Evolutionary conservation across 2,113 vertebrate genomes (phyloP).

Genomic region (Cyprichromis sp.): DNA sequence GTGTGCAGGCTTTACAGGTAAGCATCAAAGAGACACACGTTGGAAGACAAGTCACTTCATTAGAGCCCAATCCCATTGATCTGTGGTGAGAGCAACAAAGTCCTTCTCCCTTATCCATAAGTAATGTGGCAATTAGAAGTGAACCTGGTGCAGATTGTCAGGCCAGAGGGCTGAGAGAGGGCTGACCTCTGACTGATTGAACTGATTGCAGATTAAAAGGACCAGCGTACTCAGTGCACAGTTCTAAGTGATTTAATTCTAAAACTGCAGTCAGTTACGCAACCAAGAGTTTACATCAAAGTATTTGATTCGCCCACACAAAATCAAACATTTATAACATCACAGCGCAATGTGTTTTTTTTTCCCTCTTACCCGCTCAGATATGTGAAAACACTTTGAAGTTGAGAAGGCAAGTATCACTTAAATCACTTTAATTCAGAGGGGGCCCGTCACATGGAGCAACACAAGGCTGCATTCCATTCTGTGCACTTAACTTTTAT

Average conservation of each 20-base stretch:
- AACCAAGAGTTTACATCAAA: constrained; percentile 52
- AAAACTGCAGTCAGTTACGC: constrained; percentile 34
- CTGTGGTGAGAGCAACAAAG: constrained; percentile 12
- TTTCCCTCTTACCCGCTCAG: background rate
- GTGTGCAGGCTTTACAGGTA: background rate
- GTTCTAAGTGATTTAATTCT: constrained; percentile 17
- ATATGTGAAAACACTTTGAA: constrained; percentile 53
- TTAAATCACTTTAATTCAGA: constrained; percentile 25
- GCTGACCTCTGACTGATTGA: background rate
- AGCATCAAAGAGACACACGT: background rate
- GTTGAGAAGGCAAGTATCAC: constrained; percentile 36
- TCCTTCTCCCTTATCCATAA: constrained; percentile 29
- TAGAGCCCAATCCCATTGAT: constrained; percentile 39
- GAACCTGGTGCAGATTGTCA: constrained; percentile 8
- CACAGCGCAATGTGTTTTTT: constrained; percentile 1
- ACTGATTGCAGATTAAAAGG: constrained; percentile 24
- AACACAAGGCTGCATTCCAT: background rate
- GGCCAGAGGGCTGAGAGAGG: background rate
- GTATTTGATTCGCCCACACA: constrained; percentile 36
- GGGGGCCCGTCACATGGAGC: background rate
- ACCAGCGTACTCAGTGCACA: background rate
- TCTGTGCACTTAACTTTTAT: background rate
- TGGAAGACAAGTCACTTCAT: constrained; percentile 28
- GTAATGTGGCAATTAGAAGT: constrained; percentile 45
- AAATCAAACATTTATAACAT: constrained; percentile 62